A percentile compares a stretch with the other conserved stretches of the same genome.
These are phyloP conservation scores for Copsychus sechellarum DNA, from an alignment of 2,113 vertebrate species.

Conservation along the genomic window DNA sequence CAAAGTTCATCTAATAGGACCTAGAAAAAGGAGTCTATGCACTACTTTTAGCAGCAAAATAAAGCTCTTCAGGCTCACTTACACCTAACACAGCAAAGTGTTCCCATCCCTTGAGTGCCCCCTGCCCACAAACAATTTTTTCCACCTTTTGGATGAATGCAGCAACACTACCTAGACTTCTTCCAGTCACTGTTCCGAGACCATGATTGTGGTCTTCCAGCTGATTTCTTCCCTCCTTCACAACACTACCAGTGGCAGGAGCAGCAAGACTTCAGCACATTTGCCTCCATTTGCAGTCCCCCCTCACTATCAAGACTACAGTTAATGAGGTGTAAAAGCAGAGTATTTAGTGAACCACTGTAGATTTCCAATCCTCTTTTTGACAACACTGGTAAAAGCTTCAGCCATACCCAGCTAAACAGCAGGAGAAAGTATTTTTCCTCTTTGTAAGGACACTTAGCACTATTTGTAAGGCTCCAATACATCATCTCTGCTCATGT, in stretches of 20 bases:
- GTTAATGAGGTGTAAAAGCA: not conserved
- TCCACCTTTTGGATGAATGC: not conserved
- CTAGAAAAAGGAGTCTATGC: not conserved
- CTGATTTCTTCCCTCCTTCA: not conserved
- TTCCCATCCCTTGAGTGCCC: not conserved
- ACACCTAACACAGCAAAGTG: not conserved
- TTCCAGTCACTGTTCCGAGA: not conserved
- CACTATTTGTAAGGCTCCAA: not conserved
- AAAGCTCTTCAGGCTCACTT: not conserved
- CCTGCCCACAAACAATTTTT: not conserved
- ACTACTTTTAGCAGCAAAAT: not conserved
- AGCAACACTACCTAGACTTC: not conserved
- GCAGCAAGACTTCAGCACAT: not conserved
- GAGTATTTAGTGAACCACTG: not conserved
- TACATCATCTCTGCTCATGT: not conserved
- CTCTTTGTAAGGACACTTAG: not conserved
- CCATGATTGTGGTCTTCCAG: not conserved
- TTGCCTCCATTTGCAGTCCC: not conserved
- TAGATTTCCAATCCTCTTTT: not conserved
- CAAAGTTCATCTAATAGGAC: not conserved
- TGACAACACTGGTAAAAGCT: not conserved
- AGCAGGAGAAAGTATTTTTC: not conserved
- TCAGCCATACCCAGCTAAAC: not conserved
- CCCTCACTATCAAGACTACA: not conserved
- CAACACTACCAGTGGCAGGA: not conserved